Conservation (phyloP, 2,797 vertebrate genomes). For the Catamblyrhynchus diadema region DNA sequence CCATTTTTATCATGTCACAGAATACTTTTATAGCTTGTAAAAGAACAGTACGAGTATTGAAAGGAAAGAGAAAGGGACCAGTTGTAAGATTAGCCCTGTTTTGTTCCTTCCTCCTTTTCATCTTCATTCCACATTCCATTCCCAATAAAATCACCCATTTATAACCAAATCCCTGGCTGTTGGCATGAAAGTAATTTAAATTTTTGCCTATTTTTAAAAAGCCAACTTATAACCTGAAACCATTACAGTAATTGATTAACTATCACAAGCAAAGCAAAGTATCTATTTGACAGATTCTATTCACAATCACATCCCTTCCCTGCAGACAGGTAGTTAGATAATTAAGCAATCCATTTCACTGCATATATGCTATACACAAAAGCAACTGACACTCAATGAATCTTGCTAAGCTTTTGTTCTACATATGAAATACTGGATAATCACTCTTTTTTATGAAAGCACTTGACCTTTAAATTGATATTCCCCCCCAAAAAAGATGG, state of each 20-base stretch:
- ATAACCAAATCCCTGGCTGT: slow-evolving; percentile 38
- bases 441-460: slow-evolving; percentile 74
- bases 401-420: slow-evolving; percentile 70
- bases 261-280: slow-evolving; percentile 67
- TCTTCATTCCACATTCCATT: not conserved
- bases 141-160: slow-evolving; percentile 25
- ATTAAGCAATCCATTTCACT: slow-evolving; percentile 72
- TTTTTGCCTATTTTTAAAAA: slow-evolving; percentile 72
- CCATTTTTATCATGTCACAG: not conserved
- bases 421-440: slow-evolving; percentile 73
- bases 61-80: slow-evolving; percentile 1
- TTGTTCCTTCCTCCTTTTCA: not conserved
- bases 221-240: slow-evolving; percentile 61
- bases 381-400: slow-evolving; percentile 69
- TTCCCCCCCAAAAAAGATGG: slow-evolving; percentile 39
- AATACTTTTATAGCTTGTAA: not conserved
- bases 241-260: slow-evolving; percentile 66
- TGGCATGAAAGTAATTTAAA: slow-evolving; percentile 61
- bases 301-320: slow-evolving; percentile 55
- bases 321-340: slow-evolving; percentile 72
- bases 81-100: not conserved
- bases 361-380: slow-evolving; percentile 62
- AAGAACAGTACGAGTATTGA: slow-evolving; percentile 6
- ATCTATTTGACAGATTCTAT: slow-evolving; percentile 54
- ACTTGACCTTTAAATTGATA: slow-evolving; percentile 79